Evolutionary conservation across 1,140 invertebrate genomes (phyloP), one percentile per base, ranked within the genome.

Genomic region (Venturia canescens): DNA sequence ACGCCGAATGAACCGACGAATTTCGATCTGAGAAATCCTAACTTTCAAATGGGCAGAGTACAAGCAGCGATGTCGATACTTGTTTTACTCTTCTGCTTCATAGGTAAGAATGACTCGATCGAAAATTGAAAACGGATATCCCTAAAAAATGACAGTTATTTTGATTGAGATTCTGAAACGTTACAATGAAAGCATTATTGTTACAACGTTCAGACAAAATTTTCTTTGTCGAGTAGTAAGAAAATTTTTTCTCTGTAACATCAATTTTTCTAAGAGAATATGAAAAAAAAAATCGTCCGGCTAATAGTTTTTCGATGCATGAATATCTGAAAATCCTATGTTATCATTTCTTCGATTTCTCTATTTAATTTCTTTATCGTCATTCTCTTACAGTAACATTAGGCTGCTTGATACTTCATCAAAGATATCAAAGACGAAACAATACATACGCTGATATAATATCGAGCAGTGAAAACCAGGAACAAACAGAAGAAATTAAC

Each of bases 31-130:
- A 91, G 92, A 82, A 96, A 96, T 92, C 95, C 96, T 7, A 96
- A 96, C 91, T 97, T 97, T 90, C 95, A 96, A 84, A 95, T 96
- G 88, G 96, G 96, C 1, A 92, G 93, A 84, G 90, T 93, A 48
- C 96, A 97, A 92, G 95, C 95, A 0, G 93, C 94, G 7, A 91
- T 95, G n/a, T 92, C 94, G 1, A 93, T 95, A 27, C 92, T 94
- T 67, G 87, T 96, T 34, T 90, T 96, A 26, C 89, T 95, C 67
- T 92, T 95, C 86, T 95, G 94, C 79, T 95, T 96, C 83, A 92
- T 96, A 84, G 93, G 94, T 95, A 90, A 87, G 89, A 89, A 77
- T 81, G 67, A 60, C 44, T 72, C 21, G 6, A 60, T 21, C 69
- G 48, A 29, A 44, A 57, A 79, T 53, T 80, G 6, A 1, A 18